Conservation (phyloP, 1,140 invertebrate genomes). For the Bombus impatiens region DNA sequence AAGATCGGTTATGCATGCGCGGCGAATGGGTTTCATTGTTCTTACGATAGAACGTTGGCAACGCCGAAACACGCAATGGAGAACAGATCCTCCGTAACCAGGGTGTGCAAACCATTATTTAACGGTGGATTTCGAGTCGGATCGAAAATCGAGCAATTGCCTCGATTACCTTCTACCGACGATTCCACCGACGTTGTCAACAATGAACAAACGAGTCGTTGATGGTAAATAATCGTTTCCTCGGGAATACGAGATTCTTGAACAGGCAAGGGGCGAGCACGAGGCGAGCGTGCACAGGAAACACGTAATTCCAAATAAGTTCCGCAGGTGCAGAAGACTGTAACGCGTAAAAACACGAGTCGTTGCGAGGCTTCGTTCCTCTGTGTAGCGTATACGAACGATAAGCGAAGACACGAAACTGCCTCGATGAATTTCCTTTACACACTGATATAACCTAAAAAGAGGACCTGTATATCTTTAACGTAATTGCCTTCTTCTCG, state of each 20-base stretch:
- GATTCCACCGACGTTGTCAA: too few relatives aligned
- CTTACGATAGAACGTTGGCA: background rate
- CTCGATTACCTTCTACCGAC: background rate
- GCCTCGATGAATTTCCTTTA: background rate
- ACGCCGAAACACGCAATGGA: background rate
- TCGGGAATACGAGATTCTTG: slow-evolving; percentile 23
- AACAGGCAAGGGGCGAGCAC: slow-evolving; percentile 41
- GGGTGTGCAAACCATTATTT: background rate
- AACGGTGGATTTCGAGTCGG: background rate
- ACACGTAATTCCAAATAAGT: slow-evolving; percentile 60
- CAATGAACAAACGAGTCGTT: background rate
- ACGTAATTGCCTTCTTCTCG: background rate
- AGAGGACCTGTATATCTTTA: background rate
- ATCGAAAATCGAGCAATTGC: slow-evolving; percentile 1
- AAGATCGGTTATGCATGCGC: background rate
- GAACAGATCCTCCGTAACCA: background rate
- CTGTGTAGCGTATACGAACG: background rate
- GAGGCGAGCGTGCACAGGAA: slow-evolving; percentile 37
- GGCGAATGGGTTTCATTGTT: background rate
- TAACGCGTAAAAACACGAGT: slow-evolving; percentile 43
- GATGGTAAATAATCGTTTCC: slow-evolving; percentile 36
- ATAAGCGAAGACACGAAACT: background rate
- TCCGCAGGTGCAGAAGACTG: slow-evolving; percentile 54
- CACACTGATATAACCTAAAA: background rate
- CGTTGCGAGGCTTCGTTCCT: background rate